Conservation (phyloP, 1,140 invertebrate species). For the Oncopodura yosiiana region DNA sequence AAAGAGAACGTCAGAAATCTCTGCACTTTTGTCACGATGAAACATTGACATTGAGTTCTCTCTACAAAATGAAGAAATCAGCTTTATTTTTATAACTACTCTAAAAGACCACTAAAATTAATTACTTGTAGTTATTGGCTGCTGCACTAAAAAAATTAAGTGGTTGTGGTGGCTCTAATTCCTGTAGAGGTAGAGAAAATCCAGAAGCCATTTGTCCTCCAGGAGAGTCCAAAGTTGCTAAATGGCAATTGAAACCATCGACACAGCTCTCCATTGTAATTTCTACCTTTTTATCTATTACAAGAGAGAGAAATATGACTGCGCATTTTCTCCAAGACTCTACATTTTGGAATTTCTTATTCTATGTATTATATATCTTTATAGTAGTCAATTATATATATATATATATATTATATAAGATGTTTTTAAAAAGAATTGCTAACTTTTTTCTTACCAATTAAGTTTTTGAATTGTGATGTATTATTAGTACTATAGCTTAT, state of each 20-base stretch:
- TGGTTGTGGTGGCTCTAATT: conserved; percentile 25
- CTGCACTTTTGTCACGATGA: conserved; percentile 26
- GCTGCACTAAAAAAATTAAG: conserved; percentile 28
- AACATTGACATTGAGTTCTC: neutral
- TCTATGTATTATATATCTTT: no score
- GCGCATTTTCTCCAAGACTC: conserved; percentile 18
- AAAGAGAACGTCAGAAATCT: conserved; percentile 29
- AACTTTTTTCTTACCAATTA: no score
- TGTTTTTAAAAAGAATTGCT: no score
- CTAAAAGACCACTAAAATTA: neutral
- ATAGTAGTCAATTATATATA: no score
- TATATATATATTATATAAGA: no score
- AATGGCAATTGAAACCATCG: conserved; percentile 30
- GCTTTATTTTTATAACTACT: neutral
- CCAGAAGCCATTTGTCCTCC: conserved; percentile 28
- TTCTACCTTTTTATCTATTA: conserved; percentile 13
- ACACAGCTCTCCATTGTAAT: conserved; percentile 29
- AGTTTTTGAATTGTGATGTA: no score
- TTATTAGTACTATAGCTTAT: no score
- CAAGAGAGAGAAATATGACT: no score
- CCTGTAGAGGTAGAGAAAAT: conserved; percentile 25
- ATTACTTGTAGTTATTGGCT: conserved; percentile 25
- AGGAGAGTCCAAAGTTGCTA: conserved; percentile 27
- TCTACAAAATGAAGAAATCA: neutral
- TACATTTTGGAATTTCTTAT: no score